Percentiles rank a stretch among this genome's conserved stretches.
These are phyloP conservation scores for Protodeltote pygarga DNA, from an alignment of 2,888 invertebrate genomes.

Conservation along the genomic window DNA sequence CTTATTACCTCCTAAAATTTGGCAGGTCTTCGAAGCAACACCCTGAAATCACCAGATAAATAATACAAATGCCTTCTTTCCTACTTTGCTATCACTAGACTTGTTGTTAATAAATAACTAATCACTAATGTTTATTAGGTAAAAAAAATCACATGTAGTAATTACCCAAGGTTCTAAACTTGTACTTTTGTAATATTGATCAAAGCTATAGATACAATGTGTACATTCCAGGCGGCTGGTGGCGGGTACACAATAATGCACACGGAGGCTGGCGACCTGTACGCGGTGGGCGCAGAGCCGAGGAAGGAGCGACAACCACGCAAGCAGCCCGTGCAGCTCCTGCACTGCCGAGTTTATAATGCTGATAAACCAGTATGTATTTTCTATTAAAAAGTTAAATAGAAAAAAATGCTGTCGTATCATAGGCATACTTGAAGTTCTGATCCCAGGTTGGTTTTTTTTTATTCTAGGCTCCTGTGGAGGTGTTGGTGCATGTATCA, in stretches of 20 bases:
- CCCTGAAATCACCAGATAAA: too few species aligned
- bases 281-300: slow-evolving; percentile 73
- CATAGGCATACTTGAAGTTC: neutral
- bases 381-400: neutral
- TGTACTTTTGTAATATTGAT: neutral
- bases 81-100: too few species aligned
- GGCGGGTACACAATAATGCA: slow-evolving; percentile 90
- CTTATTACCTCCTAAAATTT: too few species aligned
- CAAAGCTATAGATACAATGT: neutral
- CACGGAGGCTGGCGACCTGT: slow-evolving; percentile 87
- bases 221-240: slow-evolving; percentile 80
- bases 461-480: slow-evolving; percentile 89
- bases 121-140: neutral
- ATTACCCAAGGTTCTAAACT: neutral
- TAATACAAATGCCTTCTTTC: too few species aligned
- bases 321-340: slow-evolving; percentile 83
- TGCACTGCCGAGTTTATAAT: slow-evolving; percentile 88
- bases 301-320: slow-evolving; percentile 70
- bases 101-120: too few species aligned
- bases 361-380: slow-evolving; percentile 85
- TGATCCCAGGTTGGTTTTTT: neutral
- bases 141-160: too few species aligned
- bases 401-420: too few species aligned
- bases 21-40: too few species aligned
- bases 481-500: slow-evolving; percentile 86